phyloP scores from a whole-genome alignment of 1,140 invertebrate species.

The Goniozus legneri region DNA sequence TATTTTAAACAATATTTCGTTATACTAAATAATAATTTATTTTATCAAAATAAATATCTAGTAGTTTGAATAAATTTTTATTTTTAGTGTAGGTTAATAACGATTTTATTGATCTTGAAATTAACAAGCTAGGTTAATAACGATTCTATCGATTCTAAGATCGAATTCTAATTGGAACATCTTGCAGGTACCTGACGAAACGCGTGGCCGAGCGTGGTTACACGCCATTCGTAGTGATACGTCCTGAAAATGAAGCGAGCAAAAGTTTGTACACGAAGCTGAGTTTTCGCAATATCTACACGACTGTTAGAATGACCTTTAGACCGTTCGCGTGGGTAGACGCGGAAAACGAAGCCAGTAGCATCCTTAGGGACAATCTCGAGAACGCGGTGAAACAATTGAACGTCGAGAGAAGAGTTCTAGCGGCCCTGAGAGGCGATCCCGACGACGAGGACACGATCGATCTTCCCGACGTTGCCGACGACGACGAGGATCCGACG shows the following conservation, averaged over 20 bases:
- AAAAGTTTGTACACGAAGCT: conserved; percentile 75
- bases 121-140: too few relatives aligned
- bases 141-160: neutral
- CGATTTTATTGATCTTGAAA: too few relatives aligned
- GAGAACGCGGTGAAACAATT: conserved; percentile 41
- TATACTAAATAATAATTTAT: conserved; percentile 1
- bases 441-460: conserved; percentile 15
- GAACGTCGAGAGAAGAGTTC: conserved; percentile 29
- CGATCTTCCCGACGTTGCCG: conserved; percentile 15
- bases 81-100: conserved; percentile 31
- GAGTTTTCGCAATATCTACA: conserved; percentile 72
- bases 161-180: conserved; percentile 1
- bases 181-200: conserved; percentile 59
- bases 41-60: too few relatives aligned
- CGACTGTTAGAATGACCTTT: conserved; percentile 72
- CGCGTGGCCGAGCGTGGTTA: conserved; percentile 72
- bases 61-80: too few relatives aligned
- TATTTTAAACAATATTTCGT: neutral
- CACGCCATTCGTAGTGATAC: conserved; percentile 79
- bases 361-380: conserved; percentile 36
- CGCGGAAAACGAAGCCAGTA: conserved; percentile 23
- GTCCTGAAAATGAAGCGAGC: conserved; percentile 80
- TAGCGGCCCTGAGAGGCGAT: too few relatives aligned
- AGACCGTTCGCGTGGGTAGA: conserved; percentile 54
- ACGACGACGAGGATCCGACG: conserved; percentile 14